Evolutionary conservation across 2,797 vertebrate species (phyloP).

Genomic region (Tauraco hartlaubi): DNA sequence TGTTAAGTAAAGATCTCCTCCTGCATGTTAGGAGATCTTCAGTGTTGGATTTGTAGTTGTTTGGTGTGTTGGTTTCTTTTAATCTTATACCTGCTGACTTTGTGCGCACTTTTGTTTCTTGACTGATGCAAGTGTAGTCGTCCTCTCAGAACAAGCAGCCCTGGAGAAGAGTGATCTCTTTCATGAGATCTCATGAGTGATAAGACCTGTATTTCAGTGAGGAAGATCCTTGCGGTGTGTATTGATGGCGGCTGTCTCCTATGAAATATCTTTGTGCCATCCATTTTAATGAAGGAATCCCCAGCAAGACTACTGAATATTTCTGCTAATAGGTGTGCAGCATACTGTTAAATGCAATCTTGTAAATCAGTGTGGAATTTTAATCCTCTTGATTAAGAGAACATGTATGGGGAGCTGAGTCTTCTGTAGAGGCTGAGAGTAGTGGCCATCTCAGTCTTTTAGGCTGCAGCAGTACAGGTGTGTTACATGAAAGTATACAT

Average conservation of each 20-base stretch:
- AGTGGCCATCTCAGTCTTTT: neutral
- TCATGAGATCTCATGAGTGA: neutral
- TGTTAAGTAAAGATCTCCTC: neutral
- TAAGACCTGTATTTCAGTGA: neutral
- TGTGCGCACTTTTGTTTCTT: neutral
- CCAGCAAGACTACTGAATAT: neutral
- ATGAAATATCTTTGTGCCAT: neutral
- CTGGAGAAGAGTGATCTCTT: neutral
- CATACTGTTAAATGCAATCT: neutral
- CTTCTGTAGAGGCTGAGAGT: neutral
- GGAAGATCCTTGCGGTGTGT: neutral
- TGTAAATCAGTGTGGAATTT: neutral
- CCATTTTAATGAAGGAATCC: neutral
- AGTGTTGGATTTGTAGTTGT: neutral
- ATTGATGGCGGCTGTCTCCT: neutral
- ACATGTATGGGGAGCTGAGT: neutral
- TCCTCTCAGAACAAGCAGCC: neutral
- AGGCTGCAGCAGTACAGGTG: neutral
- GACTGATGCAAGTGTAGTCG: neutral
- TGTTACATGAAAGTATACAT: neutral
- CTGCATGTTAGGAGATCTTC: neutral
- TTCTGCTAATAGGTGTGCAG: neutral
- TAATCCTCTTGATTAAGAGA: neutral
- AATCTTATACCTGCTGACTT: neutral
- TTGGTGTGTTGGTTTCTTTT: neutral